These are phyloP conservation scores for Erebia aethiops DNA, from an alignment of 2,888 invertebrate species.

Conservation along the genomic window DNA sequence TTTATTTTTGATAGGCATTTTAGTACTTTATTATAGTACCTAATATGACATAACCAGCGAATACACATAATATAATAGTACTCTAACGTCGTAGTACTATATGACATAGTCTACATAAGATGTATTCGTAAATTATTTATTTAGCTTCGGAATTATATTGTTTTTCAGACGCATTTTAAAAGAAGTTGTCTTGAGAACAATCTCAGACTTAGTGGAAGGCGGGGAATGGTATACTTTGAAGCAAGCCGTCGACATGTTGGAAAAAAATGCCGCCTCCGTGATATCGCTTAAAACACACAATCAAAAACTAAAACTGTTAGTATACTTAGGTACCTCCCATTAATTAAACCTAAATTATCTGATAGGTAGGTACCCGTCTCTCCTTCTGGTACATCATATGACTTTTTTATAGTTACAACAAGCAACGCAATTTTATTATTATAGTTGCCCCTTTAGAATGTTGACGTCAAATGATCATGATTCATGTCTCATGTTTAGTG, in stretches of 20 bases:
- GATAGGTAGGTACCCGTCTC: too few relatives aligned
- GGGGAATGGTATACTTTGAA: conserved; percentile 55
- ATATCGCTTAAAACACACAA: conserved; percentile 47
- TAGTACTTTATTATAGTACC: too few relatives aligned
- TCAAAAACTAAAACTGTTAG: conserved; percentile 53
- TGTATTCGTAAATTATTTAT: background rate
- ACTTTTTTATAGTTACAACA: too few relatives aligned
- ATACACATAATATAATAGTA: too few relatives aligned
- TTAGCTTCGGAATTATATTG: background rate
- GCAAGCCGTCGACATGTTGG: conserved; percentile 50
- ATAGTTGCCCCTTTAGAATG: too few relatives aligned
- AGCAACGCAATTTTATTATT: too few relatives aligned
- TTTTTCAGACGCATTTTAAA: conserved; percentile 56
- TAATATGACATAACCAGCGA: too few relatives aligned
- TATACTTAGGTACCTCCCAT: background rate
- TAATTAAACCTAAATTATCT: too few relatives aligned
- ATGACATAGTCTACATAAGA: background rate
- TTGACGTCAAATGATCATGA: too few relatives aligned
- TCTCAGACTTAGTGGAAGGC: conserved; percentile 59
- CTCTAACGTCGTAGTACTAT: background rate
- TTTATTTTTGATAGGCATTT: too few relatives aligned
- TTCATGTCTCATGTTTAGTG: too few relatives aligned
- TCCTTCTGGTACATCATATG: too few relatives aligned
- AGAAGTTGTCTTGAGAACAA: conserved; percentile 56
- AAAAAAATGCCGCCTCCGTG: conserved; percentile 48